Conservation (phyloP, 2,113 vertebrate genomes). For the Saccopteryx leptura region DNA sequence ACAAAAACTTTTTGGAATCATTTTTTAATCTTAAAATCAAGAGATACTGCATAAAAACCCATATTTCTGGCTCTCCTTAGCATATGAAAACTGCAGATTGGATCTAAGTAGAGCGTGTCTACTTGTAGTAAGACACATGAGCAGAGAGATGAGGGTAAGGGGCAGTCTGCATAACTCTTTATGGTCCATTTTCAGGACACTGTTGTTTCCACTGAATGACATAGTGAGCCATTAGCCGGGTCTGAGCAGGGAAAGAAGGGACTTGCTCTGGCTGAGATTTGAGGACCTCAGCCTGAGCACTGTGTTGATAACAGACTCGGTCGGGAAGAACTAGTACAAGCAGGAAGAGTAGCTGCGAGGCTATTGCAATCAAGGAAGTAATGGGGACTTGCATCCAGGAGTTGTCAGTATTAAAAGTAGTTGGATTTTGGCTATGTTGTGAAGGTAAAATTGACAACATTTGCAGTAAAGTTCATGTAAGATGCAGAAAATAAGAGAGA, state of each 20-base stretch:
- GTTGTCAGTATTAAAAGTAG: neutral
- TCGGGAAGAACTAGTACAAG: neutral
- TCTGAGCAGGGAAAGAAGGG: neutral
- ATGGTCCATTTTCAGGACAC: neutral
- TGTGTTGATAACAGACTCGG: neutral
- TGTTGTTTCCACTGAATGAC: neutral
- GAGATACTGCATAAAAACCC: neutral
- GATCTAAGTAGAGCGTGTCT: neutral
- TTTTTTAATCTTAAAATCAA: slow-evolving; percentile 21
- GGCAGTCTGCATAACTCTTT: neutral
- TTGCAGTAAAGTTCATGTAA: neutral
- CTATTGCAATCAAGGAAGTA: neutral
- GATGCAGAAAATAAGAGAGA: neutral
- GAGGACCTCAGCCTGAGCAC: neutral
- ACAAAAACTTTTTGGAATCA: neutral
- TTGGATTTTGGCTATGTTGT: neutral
- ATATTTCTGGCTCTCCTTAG: neutral
- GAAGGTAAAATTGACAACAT: neutral
- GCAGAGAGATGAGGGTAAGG: neutral
- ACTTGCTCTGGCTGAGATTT: neutral
- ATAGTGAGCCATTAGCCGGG: neutral
- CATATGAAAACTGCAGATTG: neutral
- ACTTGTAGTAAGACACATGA: neutral
- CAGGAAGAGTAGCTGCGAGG: neutral
- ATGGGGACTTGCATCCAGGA: too few species aligned